Base-by-base conservation (phyloP, 2,797 vertebrate species). In the Poecilia gillii region DNA sequence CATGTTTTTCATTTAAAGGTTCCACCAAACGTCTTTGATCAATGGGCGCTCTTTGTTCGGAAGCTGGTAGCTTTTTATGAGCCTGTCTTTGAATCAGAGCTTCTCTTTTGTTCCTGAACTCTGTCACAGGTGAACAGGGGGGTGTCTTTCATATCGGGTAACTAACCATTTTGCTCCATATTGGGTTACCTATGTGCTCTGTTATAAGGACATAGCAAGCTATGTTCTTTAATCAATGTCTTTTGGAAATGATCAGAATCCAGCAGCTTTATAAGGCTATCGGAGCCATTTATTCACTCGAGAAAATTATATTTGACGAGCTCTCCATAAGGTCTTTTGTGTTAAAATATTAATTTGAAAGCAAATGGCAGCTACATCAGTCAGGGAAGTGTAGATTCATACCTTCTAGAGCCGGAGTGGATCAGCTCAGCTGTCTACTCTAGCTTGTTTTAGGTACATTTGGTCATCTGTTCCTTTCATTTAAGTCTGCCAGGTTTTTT, bases 11-110 rank as follows among this genome's bases (percentile, higher is more conserved):
- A 53, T 11, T n/a, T 43, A 73, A 73, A 72, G 70, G 36, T 43
- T 64, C 18, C 16, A 51, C 53, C 25, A 20, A 73, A 36, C 16
- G 53, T 62, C 43, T 78, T 78, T 73, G 53, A 77, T 70, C 33
- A 72, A 46, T 46, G 28, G 25, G 16, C 12, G 36, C n/a, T 53
- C 74, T 81, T 41, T 72, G 51, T 49, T 49, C 72, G 68, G 16
- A 62, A 31, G 53, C 74, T 43, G 43, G 33, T 51, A 43, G 31
- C 18, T 62, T 76, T 47, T 76, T 43, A 64, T 14, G 39, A 64
- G 4, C n/a, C 33, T 43, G 43, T 36, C 64, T 62, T 49, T 72
- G 28, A 62, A 62, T 62, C 41, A 25, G 47, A 62, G 53, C 18
- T 62, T 47, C 46, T 23, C 49, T 51, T 51, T 7, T 51, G 31